Percentiles rank a stretch among this genome's conserved stretches.
Conservation (phyloP, 1,140 invertebrate genomes). For the Cyclargus thomasi region DNA sequence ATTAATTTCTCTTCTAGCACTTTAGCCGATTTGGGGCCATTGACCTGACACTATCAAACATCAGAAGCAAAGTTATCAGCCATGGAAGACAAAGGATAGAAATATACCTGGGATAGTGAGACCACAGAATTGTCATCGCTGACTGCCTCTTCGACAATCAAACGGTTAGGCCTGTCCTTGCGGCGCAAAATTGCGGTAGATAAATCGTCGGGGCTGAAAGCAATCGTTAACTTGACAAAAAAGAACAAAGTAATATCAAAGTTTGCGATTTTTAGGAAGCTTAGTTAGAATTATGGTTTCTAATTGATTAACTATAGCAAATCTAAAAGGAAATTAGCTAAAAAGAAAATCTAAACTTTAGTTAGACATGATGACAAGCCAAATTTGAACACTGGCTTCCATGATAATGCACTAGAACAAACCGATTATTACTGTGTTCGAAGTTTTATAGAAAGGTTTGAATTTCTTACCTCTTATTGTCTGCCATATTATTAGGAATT, state of each 20-base stretch:
- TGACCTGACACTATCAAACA: not conserved
- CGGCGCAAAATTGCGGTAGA: constrained; percentile 98
- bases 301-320: not conserved
- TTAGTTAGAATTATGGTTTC: no score
- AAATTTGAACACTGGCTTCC: constrained; percentile 59
- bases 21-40: not conserved
- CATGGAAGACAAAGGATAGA: constrained; percentile 34
- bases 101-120: constrained; percentile 89
- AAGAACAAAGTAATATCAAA: not conserved
- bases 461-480: constrained; percentile 74
- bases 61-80: not conserved
- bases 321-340: not conserved
- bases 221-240: constrained; percentile 13
- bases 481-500: constrained; percentile 68
- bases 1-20: no score
- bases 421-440: constrained; percentile 22
- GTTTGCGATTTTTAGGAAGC: no score
- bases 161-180: constrained; percentile 97
- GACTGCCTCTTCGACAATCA: constrained; percentile 97
- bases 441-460: constrained; percentile 10
- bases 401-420: constrained; percentile 27
- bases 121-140: constrained; percentile 99
- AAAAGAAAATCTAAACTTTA: constrained; percentile 29
- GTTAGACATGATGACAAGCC: constrained; percentile 73
- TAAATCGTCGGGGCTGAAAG: constrained; percentile 89